Evolutionary conservation across 2,888 invertebrate genomes (phyloP), one percentile per base, ranked within the genome.

Genomic region (Callyntrura guangdongensis): DNA sequence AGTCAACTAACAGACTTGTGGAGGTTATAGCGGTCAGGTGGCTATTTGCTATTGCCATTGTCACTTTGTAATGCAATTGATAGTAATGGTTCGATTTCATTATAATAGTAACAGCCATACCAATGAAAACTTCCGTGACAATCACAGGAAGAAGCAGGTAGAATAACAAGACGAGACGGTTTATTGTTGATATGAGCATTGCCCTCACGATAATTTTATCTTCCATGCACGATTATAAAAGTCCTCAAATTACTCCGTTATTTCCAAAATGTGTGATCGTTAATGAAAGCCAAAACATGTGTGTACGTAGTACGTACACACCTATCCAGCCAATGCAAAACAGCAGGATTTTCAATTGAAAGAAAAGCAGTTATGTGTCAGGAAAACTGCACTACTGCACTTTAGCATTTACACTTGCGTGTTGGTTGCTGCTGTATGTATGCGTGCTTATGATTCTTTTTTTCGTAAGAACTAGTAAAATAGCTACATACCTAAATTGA

Each of bases 131-230:
- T 67, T 67, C 67, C 67, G 45, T 45, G 45, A 45, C 47, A 47
- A 27, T 17, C 79, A 53, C 77, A 77, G 77, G 77, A 53, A 77
- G 25, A 77, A 77, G 25, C 77, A 77, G 77, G 77, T 77, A 77
- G 77, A 53, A 77, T 53, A 53, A 77, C 53, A 77, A 77, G 49
- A n/a, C 4, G 8, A 11, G 53, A n/a, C n/a, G 47, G 20, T 74
- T 47, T 47, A 45, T 17, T 47, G 12, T 6, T 5, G 22, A 67
- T 12, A 67, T 67, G n/a, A 25, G 25, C 6, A 27, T 36, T 17
- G 25, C 6, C 3, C 6, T 2, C 27, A 14, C 27, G 69, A 6
- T 27, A 1, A 1, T 69, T 27, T 69, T 17, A 9, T n/a, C 59
- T 17, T 59, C 5, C 53, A 53, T 53, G 56, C 8, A 56, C 8